Percentiles rank a stretch among this genome's conserved stretches.
These are phyloP conservation scores for Notospermus geniculatus DNA, from an alignment of 1,140 invertebrate species.

Conservation along the genomic window DNA sequence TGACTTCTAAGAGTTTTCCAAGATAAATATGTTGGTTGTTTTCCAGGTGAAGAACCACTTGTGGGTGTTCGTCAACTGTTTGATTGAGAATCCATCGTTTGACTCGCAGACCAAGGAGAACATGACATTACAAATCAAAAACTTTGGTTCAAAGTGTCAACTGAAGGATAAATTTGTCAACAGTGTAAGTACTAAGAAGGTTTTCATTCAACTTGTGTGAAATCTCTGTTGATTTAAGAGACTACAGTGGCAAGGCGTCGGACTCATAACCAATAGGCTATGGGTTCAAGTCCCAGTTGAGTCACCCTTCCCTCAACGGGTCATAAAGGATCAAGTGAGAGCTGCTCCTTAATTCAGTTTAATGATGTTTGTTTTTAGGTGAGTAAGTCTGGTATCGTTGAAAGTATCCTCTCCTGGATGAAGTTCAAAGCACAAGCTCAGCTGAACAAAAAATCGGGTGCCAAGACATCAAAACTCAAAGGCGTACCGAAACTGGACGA, in stretches of 20 bases:
- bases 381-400: slow-evolving; percentile 88
- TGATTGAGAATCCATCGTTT: slow-evolving; percentile 99
- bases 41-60: slow-evolving; percentile 92
- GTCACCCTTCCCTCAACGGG: too few relatives aligned
- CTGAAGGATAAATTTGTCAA: slow-evolving; percentile 88
- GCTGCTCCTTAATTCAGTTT: neutral
- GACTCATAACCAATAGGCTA: too few relatives aligned
- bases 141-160: slow-evolving; percentile 92
- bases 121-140: slow-evolving; percentile 94
- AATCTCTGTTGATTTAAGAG: too few relatives aligned
- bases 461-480: slow-evolving; percentile 90
- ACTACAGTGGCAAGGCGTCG: too few relatives aligned
- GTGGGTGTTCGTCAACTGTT: slow-evolving; percentile 97
- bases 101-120: slow-evolving; percentile 99
- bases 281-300: too few relatives aligned
- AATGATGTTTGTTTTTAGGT: slow-evolving; percentile 58
- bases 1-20: too few relatives aligned
- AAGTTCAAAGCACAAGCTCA: slow-evolving; percentile 93
- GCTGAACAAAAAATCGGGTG: slow-evolving; percentile 77
- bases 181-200: slow-evolving; percentile 52
- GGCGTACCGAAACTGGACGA: slow-evolving; percentile 97
- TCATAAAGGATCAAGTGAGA: too few relatives aligned
- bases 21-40: too few relatives aligned
- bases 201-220: slow-evolving; percentile 17
- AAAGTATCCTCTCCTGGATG: slow-evolving; percentile 81